Base-by-base conservation (phyloP, 2,113 vertebrate species). In the Sclerurus mexicanus region DNA sequence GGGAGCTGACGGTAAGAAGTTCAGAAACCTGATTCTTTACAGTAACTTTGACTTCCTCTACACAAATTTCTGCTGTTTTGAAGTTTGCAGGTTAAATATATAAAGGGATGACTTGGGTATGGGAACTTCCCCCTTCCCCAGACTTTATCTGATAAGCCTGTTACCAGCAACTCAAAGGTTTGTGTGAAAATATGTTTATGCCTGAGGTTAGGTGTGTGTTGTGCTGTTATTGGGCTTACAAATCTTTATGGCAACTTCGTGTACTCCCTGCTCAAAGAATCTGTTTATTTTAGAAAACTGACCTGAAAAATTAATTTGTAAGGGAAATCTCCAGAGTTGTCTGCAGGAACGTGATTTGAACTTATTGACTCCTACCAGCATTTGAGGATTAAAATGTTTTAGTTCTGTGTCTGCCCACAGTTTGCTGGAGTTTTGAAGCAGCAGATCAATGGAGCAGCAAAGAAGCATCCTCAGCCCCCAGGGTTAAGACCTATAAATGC, bases 31-130 rank as follows among this genome's bases (percentile, higher is more conserved):
- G 74, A 53, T 7, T 27, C 73, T 93, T 96, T 95, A 95, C 96
- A 25, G 92, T 95, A 97, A 95, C 31, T 72, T 80, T 53, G 44
- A 94, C 93, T 96, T 97, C 96, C 96, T 95, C 62, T 89, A 22
- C 44, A 78, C 46, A 33, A 47, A 49, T 68, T 89, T 25, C 75
- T 56, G 9, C n/a, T 90, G 83, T 86, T 96, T 95, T 96, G 92
- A 96, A 94, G 74, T 73, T 62, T 80, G 37, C 39, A 84, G 75
- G 39, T 85, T 88, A 55, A 95, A 87, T 88, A 71, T 84, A 64
- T 42, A 37, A 92, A 81, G 56, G 68, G 76, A 74, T 78, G 59
- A 67, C 39, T 84, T 93, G 30, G 59, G 80, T 79, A 59, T 64
- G 58, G 79, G 75, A 93, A 90, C 50, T 77, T 93, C 90, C 27